phyloP scores from a whole-genome alignment of 2,888 invertebrate genomes.

The Drosophila kanekoi region DNA sequence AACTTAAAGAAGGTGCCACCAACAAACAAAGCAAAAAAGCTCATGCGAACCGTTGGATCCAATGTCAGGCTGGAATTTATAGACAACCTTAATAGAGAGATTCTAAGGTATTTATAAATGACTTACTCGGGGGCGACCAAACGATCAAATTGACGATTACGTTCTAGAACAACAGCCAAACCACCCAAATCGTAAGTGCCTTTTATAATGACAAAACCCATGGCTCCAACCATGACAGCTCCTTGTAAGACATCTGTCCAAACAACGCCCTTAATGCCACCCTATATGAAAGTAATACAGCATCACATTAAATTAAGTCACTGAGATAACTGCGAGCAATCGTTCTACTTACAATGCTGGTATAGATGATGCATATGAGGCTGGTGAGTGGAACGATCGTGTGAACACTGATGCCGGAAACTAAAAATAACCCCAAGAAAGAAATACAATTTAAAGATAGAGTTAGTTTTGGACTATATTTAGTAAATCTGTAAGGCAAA shows the following conservation, averaged over 20 bases:
- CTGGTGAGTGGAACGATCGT: conserved; percentile 92
- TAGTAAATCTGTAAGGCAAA: no score
- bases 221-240: conserved; percentile 90
- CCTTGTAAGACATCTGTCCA: conserved; percentile 93
- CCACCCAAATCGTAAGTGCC: conserved; percentile 91
- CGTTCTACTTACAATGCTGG: conserved; percentile 90
- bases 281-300: conserved; percentile 85
- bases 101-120: background rate
- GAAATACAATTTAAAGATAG: background rate
- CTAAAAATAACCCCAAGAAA: conserved; percentile 40
- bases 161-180: conserved; percentile 87
- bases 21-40: conserved; percentile 90
- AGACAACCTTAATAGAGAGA: background rate
- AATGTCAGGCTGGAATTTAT: conserved; percentile 88
- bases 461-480: no score
- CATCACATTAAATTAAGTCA: no score
- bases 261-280: conserved; percentile 92
- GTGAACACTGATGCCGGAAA: conserved; percentile 90
- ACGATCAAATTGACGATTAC: conserved; percentile 89
- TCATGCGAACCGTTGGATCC: conserved; percentile 91
- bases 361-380: conserved; percentile 92
- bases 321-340: no score
- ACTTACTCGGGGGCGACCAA: conserved; percentile 89
- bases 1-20: conserved; percentile 91
- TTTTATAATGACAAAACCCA: conserved; percentile 89